Conservation (phyloP, 1,140 invertebrate species). For the Philotrypesis tridentata region DNA sequence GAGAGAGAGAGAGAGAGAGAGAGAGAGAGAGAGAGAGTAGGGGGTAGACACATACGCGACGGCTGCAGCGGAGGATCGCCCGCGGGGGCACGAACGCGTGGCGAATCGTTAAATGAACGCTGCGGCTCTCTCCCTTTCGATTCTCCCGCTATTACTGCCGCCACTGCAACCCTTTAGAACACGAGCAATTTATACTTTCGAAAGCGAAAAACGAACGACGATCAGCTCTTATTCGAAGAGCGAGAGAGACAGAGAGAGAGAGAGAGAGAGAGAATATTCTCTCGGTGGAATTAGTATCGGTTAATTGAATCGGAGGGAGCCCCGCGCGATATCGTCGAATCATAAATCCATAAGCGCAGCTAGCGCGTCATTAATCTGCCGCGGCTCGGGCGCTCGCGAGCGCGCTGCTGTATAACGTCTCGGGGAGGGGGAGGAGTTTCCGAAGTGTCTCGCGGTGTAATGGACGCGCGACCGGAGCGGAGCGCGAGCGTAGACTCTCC, state of each 20-base stretch:
- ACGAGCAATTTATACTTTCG: constrained; percentile 29
- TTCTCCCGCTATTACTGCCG: background rate
- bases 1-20: no score
- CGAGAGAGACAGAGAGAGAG: background rate
- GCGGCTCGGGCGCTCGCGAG: background rate
- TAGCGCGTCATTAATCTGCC: constrained; percentile 32
- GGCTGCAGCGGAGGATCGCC: constrained; percentile 24
- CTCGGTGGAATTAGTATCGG: constrained; percentile 33
- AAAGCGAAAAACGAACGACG: constrained; percentile 2
- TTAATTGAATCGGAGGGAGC: constrained; percentile 45
- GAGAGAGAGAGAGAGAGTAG: background rate
- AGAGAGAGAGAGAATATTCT: background rate
- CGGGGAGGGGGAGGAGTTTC: background rate
- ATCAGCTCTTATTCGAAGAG: background rate
- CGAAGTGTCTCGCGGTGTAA: background rate
- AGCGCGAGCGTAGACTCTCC: no score
- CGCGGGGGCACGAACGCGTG: constrained; percentile 44
- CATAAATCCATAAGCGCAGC: constrained; percentile 44
- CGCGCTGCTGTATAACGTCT: background rate
- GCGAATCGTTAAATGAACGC: constrained; percentile 51
- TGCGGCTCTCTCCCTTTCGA: background rate
- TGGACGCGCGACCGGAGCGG: background rate
- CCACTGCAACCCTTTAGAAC: constrained; percentile 6
- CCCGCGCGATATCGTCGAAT: constrained; percentile 39
- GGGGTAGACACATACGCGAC: background rate